Evolutionary conservation across 92 coral and sea anemone species (phyloP).

Genomic region (Epizoanthus rinbou): DNA sequence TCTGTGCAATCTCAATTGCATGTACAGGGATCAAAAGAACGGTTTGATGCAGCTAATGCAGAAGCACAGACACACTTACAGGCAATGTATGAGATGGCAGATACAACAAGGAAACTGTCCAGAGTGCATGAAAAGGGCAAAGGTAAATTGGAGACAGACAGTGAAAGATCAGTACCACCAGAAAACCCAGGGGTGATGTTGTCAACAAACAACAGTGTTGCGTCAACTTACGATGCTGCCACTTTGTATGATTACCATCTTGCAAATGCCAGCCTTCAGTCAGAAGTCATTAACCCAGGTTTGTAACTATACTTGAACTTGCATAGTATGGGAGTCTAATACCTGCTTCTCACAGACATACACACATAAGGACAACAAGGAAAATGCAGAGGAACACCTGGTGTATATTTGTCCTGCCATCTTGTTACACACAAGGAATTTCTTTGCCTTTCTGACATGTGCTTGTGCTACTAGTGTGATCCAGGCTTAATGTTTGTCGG

Average conservation of each 20-base stretch:
- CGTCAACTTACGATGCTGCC: not conserved
- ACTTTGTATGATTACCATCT: not conserved
- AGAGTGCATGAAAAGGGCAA: slow-evolving; percentile 1
- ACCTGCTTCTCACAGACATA: too few relatives aligned
- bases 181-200: not conserved
- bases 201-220: not conserved
- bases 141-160: not conserved
- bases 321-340: too few relatives aligned
- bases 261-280: not conserved
- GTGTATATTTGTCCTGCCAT: too few relatives aligned
- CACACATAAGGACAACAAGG: too few relatives aligned
- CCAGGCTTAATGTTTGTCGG: too few relatives aligned
- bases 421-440: too few relatives aligned
- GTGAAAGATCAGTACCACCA: not conserved
- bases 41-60: not conserved
- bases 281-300: not conserved
- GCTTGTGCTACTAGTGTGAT: too few relatives aligned
- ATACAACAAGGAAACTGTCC: not conserved
- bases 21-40: not conserved
- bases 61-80: not conserved
- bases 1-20: not conserved
- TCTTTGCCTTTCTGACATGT: too few relatives aligned
- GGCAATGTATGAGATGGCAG: not conserved
- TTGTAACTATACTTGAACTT: not conserved
- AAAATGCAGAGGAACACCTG: too few relatives aligned